These are phyloP conservation scores for Mimas tiliae DNA, from an alignment of 2,888 invertebrate genomes.

Conservation along the genomic window DNA sequence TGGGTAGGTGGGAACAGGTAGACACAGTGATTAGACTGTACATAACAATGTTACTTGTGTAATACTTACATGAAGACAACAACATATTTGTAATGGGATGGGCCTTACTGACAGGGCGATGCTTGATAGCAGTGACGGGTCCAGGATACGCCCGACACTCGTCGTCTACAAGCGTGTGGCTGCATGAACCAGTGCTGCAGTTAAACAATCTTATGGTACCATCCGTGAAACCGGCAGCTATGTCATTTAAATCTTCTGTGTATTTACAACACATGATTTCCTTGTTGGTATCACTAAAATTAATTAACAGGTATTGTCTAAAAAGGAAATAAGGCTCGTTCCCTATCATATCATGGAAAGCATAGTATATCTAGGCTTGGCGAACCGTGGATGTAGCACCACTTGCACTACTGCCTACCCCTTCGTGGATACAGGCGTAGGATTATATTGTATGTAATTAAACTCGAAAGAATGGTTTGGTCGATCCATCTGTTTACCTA, in stretches of 20 bases:
- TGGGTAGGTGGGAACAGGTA: too few species aligned
- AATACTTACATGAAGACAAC: conserved; percentile 83
- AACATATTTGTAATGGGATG: conserved; percentile 85
- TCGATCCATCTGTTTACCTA: too few species aligned
- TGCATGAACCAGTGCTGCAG: conserved; percentile 73
- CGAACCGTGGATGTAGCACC: too few species aligned
- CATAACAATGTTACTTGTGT: background rate
- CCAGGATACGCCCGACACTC: conserved; percentile 82
- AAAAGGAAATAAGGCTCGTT: too few species aligned
- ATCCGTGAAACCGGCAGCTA: conserved; percentile 86
- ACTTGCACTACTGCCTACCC: too few species aligned
- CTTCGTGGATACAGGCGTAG: too few species aligned
- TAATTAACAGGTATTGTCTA: conserved; percentile 2
- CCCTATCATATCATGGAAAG: too few species aligned
- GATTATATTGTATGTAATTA: too few species aligned
- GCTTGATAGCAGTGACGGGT: conserved; percentile 86
- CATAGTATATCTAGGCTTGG: too few species aligned
- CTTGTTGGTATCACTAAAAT: conserved; percentile 78
- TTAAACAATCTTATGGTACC: conserved; percentile 85
- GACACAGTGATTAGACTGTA: too few species aligned
- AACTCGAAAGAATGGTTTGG: too few species aligned
- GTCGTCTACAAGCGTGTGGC: conserved; percentile 79
- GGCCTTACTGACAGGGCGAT: conserved; percentile 84
- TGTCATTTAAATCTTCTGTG: conserved; percentile 84
- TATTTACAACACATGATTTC: conserved; percentile 85